Evolutionary conservation across 2,113 vertebrate species (phyloP).

Genomic region (Cephalopterus ornatus): DNA sequence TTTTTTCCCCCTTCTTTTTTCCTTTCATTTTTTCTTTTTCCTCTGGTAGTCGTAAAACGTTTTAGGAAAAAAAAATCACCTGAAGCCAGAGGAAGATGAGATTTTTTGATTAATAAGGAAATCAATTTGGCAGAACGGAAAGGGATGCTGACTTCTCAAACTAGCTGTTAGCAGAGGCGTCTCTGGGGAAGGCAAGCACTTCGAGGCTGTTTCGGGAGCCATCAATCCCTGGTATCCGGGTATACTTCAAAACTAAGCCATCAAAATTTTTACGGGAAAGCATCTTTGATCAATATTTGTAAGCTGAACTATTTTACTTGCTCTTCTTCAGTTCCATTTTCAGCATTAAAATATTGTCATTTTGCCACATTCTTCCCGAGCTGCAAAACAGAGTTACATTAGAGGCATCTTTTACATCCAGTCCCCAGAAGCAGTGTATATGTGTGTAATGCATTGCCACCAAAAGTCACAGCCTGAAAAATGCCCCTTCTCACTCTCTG

Average conservation of each 20-base stretch:
- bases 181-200: background rate
- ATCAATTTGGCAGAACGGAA: background rate
- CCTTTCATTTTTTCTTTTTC: background rate
- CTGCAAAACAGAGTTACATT: background rate
- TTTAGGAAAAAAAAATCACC: background rate
- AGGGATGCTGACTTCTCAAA: background rate
- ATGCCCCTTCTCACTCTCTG: background rate
- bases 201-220: background rate
- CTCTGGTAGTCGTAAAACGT: rapidly evolving
- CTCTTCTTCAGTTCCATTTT: background rate
- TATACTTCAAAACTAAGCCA: background rate
- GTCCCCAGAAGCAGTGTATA: background rate
- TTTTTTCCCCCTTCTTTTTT: rapidly evolving
- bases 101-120: conserved; percentile 32
- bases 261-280: background rate
- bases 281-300: background rate
- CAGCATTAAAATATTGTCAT: background rate
- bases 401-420: background rate
- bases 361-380: background rate
- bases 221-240: background rate
- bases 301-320: background rate
- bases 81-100: background rate
- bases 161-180: background rate
- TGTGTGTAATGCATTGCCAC: background rate
- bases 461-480: background rate